A percentile compares a stretch with the other conserved stretches of the same genome.
Conservation (phyloP, 2,113 vertebrate species). For the Lucifuga dentata region DNA sequence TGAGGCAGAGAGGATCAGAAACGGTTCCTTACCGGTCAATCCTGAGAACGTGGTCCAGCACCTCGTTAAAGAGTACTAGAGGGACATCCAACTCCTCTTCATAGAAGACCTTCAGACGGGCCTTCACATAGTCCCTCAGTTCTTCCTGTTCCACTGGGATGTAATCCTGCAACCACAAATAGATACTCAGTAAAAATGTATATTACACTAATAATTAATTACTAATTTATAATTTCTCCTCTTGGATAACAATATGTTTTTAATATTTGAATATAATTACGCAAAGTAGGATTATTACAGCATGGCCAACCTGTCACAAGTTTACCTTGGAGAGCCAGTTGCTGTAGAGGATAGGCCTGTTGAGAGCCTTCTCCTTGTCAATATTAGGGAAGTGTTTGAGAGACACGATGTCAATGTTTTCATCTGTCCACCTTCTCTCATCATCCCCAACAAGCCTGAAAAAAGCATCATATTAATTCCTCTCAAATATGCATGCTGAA, state of each 20-base stretch:
- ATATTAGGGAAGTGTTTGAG: conserved; percentile 99
- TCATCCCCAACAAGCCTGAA: conserved; percentile 95
- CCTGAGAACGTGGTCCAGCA: conserved; percentile 95
- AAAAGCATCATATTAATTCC: too few species aligned
- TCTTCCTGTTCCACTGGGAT: conserved; percentile 99
- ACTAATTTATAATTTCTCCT: background rate
- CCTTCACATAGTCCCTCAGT: conserved; percentile 97
- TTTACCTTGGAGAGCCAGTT: conserved; percentile 98
- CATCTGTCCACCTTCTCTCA: conserved; percentile 98
- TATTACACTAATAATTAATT: background rate
- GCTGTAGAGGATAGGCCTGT: conserved; percentile 96
- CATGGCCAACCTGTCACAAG: too few species aligned
- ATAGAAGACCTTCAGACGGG: conserved; percentile 97
- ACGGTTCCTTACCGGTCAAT: conserved; percentile 89
- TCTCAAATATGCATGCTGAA: too few species aligned
- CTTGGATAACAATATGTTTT: background rate
- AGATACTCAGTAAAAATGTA: too few species aligned
- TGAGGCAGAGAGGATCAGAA: background rate
- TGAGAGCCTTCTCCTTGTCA: conserved; percentile 93
- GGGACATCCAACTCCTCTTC: conserved; percentile 98
- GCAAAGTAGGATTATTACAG: background rate
- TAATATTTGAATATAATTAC: background rate
- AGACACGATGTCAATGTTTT: conserved; percentile 95
- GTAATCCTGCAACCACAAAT: conserved; percentile 88
- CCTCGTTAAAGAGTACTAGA: conserved; percentile 97